These are phyloP conservation scores for Tineola bisselliella DNA, from an alignment of 2,888 invertebrate genomes.

Conservation along the genomic window DNA sequence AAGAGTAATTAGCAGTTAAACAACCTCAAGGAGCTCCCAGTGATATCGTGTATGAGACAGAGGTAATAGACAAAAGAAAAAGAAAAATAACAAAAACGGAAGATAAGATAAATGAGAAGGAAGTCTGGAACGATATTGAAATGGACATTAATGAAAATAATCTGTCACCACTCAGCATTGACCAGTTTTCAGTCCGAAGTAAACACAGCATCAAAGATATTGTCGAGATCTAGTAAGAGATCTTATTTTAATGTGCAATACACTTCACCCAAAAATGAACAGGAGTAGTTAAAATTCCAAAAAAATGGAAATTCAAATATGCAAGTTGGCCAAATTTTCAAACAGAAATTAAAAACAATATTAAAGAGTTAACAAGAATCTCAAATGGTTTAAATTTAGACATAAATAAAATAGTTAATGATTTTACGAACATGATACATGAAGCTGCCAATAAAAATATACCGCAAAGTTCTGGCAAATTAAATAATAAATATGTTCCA, in stretches of 20 bases:
- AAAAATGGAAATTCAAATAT: too few species aligned
- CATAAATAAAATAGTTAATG: neutral
- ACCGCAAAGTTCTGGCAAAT: conserved; percentile 8
- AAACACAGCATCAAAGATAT: conserved; percentile 17
- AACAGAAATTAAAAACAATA: too few species aligned
- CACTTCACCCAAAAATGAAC: conserved; percentile 13
- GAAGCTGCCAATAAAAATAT: conserved; percentile 14
- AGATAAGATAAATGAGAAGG: conserved; percentile 14
- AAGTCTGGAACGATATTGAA: conserved; percentile 16
- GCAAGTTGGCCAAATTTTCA: conserved; percentile 17
- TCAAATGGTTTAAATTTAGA: conserved; percentile 5
- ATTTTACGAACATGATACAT: conserved; percentile 14
- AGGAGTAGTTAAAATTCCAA: too few species aligned
- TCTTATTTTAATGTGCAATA: conserved; percentile 6
- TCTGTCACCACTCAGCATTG: conserved; percentile 11
- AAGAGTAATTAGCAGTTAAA: too few species aligned
- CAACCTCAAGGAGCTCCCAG: too few species aligned
- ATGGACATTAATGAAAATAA: conserved; percentile 4
- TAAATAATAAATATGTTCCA: conserved; percentile 4
- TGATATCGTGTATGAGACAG: too few species aligned
- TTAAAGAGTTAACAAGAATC: too few species aligned
- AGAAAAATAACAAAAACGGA: conserved; percentile 9
- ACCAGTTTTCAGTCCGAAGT: conserved; percentile 16
- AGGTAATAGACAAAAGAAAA: neutral
- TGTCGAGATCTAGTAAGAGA: conserved; percentile 8